Conservation (phyloP, 2,113 vertebrate species). For the Percopsis transmontana region DNA sequence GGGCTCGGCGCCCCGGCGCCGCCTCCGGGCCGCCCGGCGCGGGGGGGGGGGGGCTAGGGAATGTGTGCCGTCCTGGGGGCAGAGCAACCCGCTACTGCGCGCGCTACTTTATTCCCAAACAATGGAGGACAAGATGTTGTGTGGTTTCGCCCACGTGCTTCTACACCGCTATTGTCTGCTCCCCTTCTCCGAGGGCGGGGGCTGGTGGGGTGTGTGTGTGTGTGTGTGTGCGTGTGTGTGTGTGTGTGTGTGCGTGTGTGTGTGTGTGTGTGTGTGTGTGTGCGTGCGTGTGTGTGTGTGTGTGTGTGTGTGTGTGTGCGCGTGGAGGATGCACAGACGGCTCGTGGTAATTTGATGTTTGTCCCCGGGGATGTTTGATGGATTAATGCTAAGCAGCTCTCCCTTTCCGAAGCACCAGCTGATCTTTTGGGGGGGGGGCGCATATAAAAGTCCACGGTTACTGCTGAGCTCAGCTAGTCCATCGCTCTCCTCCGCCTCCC, state of each 20-base stretch:
- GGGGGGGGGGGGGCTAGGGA: neutral
- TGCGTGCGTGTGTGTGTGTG: constrained; percentile 22
- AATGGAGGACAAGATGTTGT: constrained; percentile 69
- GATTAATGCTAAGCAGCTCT: constrained; percentile 74
- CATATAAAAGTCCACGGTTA: constrained; percentile 68
- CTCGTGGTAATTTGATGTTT: constrained; percentile 72
- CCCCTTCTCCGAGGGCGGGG: constrained; percentile 28
- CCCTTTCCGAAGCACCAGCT: constrained; percentile 68
- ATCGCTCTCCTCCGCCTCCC: constrained; percentile 29
- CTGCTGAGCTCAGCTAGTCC: constrained; percentile 72
- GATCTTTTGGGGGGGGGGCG: constrained; percentile 65
- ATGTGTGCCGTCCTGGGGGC: neutral
- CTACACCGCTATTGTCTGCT: constrained; percentile 67
- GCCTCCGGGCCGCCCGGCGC: neutral
- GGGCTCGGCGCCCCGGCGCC: too few relatives aligned
- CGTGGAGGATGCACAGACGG: constrained; percentile 61
- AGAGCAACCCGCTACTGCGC: constrained; percentile 42
- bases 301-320: constrained; percentile 9
- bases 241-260: neutral
- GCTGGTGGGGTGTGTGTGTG: constrained; percentile 7
- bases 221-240: neutral
- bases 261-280: constrained; percentile 9
- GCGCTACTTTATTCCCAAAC: constrained; percentile 64
- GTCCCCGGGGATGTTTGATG: constrained; percentile 74
- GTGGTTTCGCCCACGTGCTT: constrained; percentile 64